Evolutionary conservation across 1,140 invertebrate genomes (phyloP), one percentile per base, ranked within the genome.

Genomic region (Drosophila trapezifrons): DNA sequence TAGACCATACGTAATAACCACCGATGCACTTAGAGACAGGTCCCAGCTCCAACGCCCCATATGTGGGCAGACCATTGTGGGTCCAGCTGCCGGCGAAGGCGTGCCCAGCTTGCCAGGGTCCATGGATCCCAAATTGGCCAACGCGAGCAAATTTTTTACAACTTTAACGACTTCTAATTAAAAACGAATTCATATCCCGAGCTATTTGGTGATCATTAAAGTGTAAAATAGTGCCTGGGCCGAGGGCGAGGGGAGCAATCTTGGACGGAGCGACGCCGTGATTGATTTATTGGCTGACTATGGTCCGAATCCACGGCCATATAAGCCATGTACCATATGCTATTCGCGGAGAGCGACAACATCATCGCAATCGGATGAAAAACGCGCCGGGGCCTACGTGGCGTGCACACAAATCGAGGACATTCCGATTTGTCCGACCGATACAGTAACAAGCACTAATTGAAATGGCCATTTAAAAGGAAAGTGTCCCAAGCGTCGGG

Each of bases 121-220:
- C 32, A 54, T 42, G n/a, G 17, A 54, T 54, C 49, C 74, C 52
- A 65, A 75, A 64, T 69, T 46, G 73, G 80, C 25, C 49, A 87
- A 74, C 54, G 65, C 76, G 80, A 89, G 76, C 84, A 89, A 80
- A 80, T 84, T 89, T 79, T 89, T 90, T 66, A 89, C 83, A 47
- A 89, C 83, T 89, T 87, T 87, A 89, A 87, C 83, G 76, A 83
- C 83, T 80, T 87, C 80, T 87, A 89, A 90, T 87, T 87, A 87
- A 90, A 89, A 80, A 64, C 80, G 73, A 87, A 89, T 80, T 84
- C 77, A 89, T 82, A 76, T 78, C 46, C 80, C 76, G 67, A 83
- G 65, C 78, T 71, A 80, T 89, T 80, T 89, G 76, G 49, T 89
- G 84, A 90, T 90, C 84, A 90, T 89, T 90, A 84, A 89, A 75